Conservation (phyloP, 2,797 vertebrate species). For the Graptemys geographica region DNA sequence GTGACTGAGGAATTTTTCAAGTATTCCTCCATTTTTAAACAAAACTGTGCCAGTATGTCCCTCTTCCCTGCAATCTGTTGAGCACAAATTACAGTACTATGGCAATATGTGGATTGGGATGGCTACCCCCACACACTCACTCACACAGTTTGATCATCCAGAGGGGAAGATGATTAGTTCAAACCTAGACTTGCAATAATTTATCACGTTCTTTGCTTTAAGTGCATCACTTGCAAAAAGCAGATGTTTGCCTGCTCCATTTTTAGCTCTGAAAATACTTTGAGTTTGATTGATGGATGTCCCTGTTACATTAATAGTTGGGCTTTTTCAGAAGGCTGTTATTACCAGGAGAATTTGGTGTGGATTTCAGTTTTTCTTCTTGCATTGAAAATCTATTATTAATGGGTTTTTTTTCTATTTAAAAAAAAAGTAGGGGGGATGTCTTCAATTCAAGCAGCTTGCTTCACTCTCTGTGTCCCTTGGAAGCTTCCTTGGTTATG, state of each 20-base stretch:
- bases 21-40: slow-evolving; percentile 7
- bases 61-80: not conserved
- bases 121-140: slow-evolving; percentile 16
- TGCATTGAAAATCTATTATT: slow-evolving; percentile 73
- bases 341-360: slow-evolving; percentile 76
- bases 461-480: slow-evolving; percentile 62
- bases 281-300: slow-evolving; percentile 75
- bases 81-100: slow-evolving; percentile 31
- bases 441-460: slow-evolving; percentile 36
- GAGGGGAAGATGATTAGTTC: slow-evolving; percentile 61
- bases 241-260: slow-evolving; percentile 75
- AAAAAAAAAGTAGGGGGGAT: not conserved
- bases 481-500: slow-evolving; percentile 51
- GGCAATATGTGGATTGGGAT: not conserved
- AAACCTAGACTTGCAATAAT: slow-evolving; percentile 63
- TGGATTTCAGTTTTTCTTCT: slow-evolving; percentile 76
- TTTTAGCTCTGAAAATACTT: slow-evolving; percentile 71
- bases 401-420: slow-evolving; percentile 5
- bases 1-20: not conserved
- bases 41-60: not conserved
- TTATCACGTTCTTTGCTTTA: slow-evolving; percentile 70
- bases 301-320: slow-evolving; percentile 75
- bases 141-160: slow-evolving; percentile 57
- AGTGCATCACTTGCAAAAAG: slow-evolving; percentile 75
- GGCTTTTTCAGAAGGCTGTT: slow-evolving; percentile 76